phyloP scores from a whole-genome alignment of 2,888 invertebrate species.

The Opisthograptis luteolata region DNA sequence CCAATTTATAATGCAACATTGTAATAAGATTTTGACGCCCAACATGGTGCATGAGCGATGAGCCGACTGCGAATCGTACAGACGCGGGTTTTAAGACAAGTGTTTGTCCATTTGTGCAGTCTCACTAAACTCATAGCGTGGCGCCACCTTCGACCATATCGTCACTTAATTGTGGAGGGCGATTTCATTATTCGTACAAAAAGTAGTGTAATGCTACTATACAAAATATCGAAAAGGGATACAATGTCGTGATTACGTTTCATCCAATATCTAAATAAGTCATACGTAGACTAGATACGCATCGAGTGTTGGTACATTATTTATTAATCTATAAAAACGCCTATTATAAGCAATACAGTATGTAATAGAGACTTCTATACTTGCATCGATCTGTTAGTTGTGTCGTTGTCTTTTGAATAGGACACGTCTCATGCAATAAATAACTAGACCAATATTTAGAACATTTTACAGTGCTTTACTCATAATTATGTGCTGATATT shows the following conservation, averaged over 20 bases:
- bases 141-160: too few relatives aligned
- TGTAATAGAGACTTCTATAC: constrained; percentile 50
- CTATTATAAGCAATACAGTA: constrained; percentile 40
- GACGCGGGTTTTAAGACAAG: too few relatives aligned
- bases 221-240: too few relatives aligned
- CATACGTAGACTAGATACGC: constrained; percentile 36
- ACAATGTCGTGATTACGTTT: constrained; percentile 8
- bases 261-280: constrained; percentile 22
- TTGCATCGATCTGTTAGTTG: constrained; percentile 68
- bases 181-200: too few relatives aligned
- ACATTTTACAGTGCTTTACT: constrained; percentile 79
- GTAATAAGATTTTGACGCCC: too few relatives aligned
- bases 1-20: too few relatives aligned
- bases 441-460: constrained; percentile 83
- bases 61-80: too few relatives aligned
- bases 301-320: constrained; percentile 31
- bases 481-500: constrained; percentile 73
- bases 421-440: constrained; percentile 73
- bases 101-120: too few relatives aligned
- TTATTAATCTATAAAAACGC: constrained; percentile 26
- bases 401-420: constrained; percentile 47
- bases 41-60: too few relatives aligned
- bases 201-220: too few relatives aligned
- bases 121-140: too few relatives aligned
- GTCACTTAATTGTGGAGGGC: too few relatives aligned